Evolutionary conservation across 2,113 vertebrate species (phyloP), one percentile per base, ranked within the genome.

Genomic region (Candoia aspera): DNA sequence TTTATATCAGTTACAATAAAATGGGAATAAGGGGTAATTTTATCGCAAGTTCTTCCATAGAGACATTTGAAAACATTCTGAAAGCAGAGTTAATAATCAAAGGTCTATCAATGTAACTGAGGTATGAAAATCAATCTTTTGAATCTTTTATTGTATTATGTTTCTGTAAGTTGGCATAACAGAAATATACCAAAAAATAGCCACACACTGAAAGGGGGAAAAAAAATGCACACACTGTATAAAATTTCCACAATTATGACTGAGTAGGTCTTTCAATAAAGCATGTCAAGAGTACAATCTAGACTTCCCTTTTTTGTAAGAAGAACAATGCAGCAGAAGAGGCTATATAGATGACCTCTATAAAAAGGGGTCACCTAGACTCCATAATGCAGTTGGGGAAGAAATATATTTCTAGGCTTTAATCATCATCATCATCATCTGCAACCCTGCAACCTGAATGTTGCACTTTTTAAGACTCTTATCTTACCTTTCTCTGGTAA

Each of bases 141-240:
- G 8, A 88, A 93, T 53, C 85, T 92, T 91, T 23, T 49, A 53
- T 37, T 90, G 87, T 88, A 89, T 88, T 95, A 89, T 92, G 96
- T 96, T 96, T 95, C 92, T 93, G 58, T 59, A 37, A 64, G 5
- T 3, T 9, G 90, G n/a, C 90, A 89, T 60, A 95, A 96, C 37
- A 93, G 88, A 94, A 96, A 84, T 54, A 94, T n/a, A 5, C 58
- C 91, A 54, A 42, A 54, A 60, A 86, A 91, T 79, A 95, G 85
- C 49, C 91, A 90, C 24, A 92, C 91, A 90, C 93, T 6, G 92
- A 64, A 90, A 92, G 49, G 91, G 42, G 42, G 42, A 42, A 93
- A 92, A 42, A 93, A 92, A 64, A 8, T 5, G 6, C 49, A 2
- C 53, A 55, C 49, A 92, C 83, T 6, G 92, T 60, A 19, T 91